Evolutionary conservation across 2,888 invertebrate genomes (phyloP), one percentile per base, ranked within the genome.

Genomic region (Tipula unca): DNA sequence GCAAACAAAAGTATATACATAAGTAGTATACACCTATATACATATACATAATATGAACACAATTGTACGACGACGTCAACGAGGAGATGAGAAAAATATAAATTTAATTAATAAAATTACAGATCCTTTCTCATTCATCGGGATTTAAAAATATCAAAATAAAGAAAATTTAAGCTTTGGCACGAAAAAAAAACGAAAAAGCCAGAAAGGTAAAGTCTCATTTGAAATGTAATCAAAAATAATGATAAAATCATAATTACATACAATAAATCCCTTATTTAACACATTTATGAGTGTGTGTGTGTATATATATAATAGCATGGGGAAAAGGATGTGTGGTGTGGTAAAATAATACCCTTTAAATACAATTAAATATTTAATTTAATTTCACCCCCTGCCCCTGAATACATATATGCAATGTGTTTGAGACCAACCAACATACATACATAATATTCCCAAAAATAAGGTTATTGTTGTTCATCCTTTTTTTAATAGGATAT

Each of bases 361-460:
- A 48, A 48, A 48, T 48, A 48, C 69, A 69, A 69, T 69, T 69
- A 69, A 69, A 69, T 69, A 69, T 69, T 69, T 69, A 69, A 69
- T 69, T 69, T 69, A 14, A 48, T 69, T 25, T 25, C 69, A 20
- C 8, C 25, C 69, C 20, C 69, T 3, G 13, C n/a, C n/a, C n/a
- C n/a, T n/a, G n/a, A n/a, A n/a, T n/a, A n/a, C 10, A 25, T 13
- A 25, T 25, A 25, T 25, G 25, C 25, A 69, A 69, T 69, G 48
- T 69, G 69, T 10, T 20, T 10, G 69, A 25, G 10, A 69, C 69
- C 25, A 69, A 69, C 20, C 25, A 1, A 25, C 10, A 69, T 25
- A 69, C 20, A 8, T 5, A 25, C 10, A 69, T 25, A 10, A 25
- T 69, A 25, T 25, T 25, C 25, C 25, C 25, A 69, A 69, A 69